Percentiles rank a stretch among this genome's conserved stretches.
phyloP scores from a whole-genome alignment of 2,888 invertebrate genomes.

The Scaeva pyrastri region DNA sequence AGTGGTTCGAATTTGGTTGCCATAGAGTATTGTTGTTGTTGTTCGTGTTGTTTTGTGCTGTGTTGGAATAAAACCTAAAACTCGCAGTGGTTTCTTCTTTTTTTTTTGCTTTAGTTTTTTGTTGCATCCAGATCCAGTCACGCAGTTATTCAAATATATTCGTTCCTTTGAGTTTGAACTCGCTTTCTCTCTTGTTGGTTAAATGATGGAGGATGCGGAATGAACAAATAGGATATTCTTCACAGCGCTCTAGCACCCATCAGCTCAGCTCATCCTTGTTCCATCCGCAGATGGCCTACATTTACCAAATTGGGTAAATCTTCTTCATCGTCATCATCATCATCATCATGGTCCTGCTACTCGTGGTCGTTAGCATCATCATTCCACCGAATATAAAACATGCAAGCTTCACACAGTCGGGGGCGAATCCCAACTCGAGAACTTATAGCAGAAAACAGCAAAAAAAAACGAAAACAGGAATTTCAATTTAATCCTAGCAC shows the following conservation, averaged over 20 bases:
- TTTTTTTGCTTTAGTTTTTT: slow-evolving; percentile 4
- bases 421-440: neutral
- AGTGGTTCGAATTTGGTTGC: neutral
- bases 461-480: slow-evolving; percentile 33
- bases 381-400: slow-evolving; percentile 24
- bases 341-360: slow-evolving; percentile 20
- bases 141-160: slow-evolving; percentile 72
- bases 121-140: slow-evolving; percentile 62
- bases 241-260: neutral
- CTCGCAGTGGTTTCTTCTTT: slow-evolving; percentile 50
- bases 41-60: neutral
- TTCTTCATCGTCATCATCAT: slow-evolving; percentile 56
- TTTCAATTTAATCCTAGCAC: slow-evolving; percentile 75
- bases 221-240: slow-evolving; percentile 30
- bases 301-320: slow-evolving; percentile 73
- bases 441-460: slow-evolving; percentile 2
- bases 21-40: neutral
- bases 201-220: slow-evolving; percentile 9
- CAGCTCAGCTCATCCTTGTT: neutral
- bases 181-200: slow-evolving; percentile 16
- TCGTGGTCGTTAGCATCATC: slow-evolving; percentile 26
- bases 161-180: slow-evolving; percentile 49
- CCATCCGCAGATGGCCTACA: slow-evolving; percentile 61
- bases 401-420: slow-evolving; percentile 43
- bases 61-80: slow-evolving; percentile 28